Evolutionary conservation across 2,797 vertebrate species (phyloP), one percentile per base, ranked within the genome.

Genomic region (Urophycis tenuis): DNA sequence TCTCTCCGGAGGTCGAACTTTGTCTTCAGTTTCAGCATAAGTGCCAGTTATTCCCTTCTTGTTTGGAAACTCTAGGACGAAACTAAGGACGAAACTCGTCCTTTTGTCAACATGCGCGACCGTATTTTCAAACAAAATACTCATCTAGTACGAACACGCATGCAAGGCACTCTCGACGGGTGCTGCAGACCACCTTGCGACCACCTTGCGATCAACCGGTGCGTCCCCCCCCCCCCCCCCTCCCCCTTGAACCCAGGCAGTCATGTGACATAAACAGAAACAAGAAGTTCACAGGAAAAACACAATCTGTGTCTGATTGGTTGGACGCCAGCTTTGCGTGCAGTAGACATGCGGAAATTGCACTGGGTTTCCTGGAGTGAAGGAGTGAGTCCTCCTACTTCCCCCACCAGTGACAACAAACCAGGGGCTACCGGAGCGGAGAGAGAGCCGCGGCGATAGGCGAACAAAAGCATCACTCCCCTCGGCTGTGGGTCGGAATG

Each of bases 1-100:
- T 94, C 92, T 78, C 77, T 87, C 8, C 87, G 87, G 31, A 93
- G 79, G 79, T 93, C 91, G 79, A 94, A 93, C 17, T 77, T 77
- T 15, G 78, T 31, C 35, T 84, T 86, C 64, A 93, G 71, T 22
- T 81, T 89, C 74, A 94, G 78, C 93, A 94, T 94, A 17, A 4
- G 10, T 5, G 67, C 67, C 29, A 25, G 22, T 60, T 6, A 25
- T 60, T 8, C 53, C 53, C 53, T 60, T 60, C 53, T 60, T 60
- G 53, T 60, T 8, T n/a, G 1, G 22, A 60, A 25, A 60, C 19
- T n/a, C n/a, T n/a, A n/a, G n/a, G n/a, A n/a, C n/a, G n/a, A n/a
- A n/a, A n/a, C n/a, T n/a, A n/a, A n/a, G n/a, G n/a, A n/a, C n/a
- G n/a, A n/a, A 60, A n/a, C 3, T 8, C 53, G 8, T 60, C 53